phyloP scores from a whole-genome alignment of 2,888 invertebrate species.

The Eupithecia vulgata region DNA sequence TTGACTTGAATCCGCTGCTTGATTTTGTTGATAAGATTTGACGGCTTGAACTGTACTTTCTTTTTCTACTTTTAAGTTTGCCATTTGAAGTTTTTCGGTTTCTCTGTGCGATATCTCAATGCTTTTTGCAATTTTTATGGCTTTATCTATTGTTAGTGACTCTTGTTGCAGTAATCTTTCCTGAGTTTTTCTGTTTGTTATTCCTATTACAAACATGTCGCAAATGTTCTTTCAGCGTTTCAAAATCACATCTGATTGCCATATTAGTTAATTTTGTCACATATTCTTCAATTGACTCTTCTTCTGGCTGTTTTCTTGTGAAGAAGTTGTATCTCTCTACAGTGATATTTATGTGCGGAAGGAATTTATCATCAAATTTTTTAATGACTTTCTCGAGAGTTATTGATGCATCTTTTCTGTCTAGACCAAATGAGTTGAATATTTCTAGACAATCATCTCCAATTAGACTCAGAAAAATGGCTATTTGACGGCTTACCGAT shows the following conservation, averaged over 20 bases:
- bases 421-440: no score
- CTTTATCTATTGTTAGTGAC: not conserved
- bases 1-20: no score
- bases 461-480: no score
- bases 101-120: slow-evolving; percentile 1
- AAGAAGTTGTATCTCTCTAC: not conserved
- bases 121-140: slow-evolving; percentile 2
- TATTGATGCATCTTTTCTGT: no score
- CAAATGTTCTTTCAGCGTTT: no score
- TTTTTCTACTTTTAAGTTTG: not conserved
- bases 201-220: no score
- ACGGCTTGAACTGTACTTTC: not conserved
- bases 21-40: no score
- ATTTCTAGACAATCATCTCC: no score
- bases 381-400: no score
- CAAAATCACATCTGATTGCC: not conserved
- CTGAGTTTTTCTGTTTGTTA: not conserved
- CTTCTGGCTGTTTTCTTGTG: not conserved
- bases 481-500: no score
- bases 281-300: slow-evolving; percentile 1
- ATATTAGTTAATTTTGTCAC: not conserved
- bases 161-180: not conserved
- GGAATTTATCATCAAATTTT: no score
- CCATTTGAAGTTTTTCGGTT: not conserved
- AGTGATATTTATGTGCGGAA: no score